Base-by-base conservation (phyloP, 2,888 invertebrate genomes). In the Pardosa pseudoannulata region DNA sequence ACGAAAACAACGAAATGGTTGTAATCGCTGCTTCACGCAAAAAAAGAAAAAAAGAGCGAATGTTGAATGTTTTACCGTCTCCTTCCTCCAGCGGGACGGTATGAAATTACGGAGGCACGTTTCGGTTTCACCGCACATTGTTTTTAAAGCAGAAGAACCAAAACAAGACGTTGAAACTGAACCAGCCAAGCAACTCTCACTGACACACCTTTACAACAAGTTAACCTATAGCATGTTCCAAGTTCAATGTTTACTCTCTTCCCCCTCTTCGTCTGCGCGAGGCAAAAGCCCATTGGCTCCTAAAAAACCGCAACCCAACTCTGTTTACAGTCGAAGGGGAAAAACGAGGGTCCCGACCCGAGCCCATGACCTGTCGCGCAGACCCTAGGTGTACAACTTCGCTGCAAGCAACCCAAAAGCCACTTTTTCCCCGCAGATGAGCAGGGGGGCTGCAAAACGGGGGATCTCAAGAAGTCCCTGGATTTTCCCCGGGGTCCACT, bases 281-380 rank as follows among this genome's bases (percentile, higher is more conserved):
- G n/a, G n/a, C n/a, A n/a, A n/a, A n/a, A n/a, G n/a, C n/a, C n/a
- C 68, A 74, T 23, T 50, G 64, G 46, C 72, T 50, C 32, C 50
- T n/a, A n/a, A n/a, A 71, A 82, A 75, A 75, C 81, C 75, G 68
- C 75, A 82, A 82, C 65, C 41, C 36, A 72, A 16, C 29, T 67
- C 50, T 78, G 83, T 83, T 78, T 83, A 83, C 76, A 72, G 75
- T 72, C 78, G 16, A 31, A 67, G 19, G n/a, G 19, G 23, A 23
- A 56, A 56, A 56, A n/a, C 64, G 23, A 75, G 75, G 82, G 78
- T 78, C 78, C 78, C 76, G 78, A 78, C 76, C 83, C 62, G 50
- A 56, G 78, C 46, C n/a, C 72, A 29, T 83, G 76, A 83, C 83
- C 83, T 83, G 83, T 83, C 83, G 71, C 72, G n/a, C n/a, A 50